Conservation (phyloP, 2,888 invertebrate species). For the Lottia gigantea region DNA sequence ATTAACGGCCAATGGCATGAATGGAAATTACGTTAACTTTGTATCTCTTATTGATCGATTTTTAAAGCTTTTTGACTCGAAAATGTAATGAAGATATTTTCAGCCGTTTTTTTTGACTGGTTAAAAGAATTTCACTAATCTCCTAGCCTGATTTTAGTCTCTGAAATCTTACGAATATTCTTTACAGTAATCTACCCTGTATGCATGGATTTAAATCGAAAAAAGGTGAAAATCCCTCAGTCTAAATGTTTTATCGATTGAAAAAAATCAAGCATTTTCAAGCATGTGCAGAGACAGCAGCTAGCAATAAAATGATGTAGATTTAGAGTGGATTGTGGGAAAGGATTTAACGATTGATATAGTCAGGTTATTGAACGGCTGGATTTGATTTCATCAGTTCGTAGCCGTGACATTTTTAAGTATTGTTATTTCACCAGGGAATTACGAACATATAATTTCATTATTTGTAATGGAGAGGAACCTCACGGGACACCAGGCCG, state of each 20-base stretch:
- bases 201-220: neutral
- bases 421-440: conserved; percentile 19
- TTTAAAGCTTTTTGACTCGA: too few species aligned
- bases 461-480: conserved; percentile 28
- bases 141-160: too few species aligned
- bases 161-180: neutral
- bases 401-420: conserved; percentile 16
- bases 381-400: conserved; percentile 11
- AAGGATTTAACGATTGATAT: neutral
- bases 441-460: conserved; percentile 30
- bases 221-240: neutral
- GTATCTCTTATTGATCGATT: neutral
- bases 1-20: conserved; percentile 2
- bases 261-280: neutral
- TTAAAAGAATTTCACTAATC: too few species aligned
- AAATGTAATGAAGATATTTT: conserved; percentile 6
- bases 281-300: neutral
- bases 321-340: conserved; percentile 1
- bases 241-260: neutral
- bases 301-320: neutral
- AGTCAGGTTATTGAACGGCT: conserved; percentile 15
- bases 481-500: conserved; percentile 16
- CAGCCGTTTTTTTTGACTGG: neutral
- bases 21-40: neutral
- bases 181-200: neutral